These are phyloP conservation scores for Coronaproctus castanopsis DNA, from an alignment of 2,888 invertebrate species.

Conservation along the genomic window DNA sequence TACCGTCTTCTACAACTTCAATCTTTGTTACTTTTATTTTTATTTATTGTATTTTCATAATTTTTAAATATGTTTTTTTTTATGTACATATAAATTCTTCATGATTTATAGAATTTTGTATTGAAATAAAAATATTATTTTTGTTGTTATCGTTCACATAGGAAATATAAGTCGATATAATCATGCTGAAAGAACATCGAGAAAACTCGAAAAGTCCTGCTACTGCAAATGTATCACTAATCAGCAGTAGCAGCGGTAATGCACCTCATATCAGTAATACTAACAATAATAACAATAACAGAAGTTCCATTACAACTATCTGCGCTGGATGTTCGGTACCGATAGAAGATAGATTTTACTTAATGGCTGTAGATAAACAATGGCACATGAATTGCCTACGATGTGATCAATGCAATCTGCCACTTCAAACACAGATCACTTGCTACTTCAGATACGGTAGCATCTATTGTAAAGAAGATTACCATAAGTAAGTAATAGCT, in stretches of 20 bases:
- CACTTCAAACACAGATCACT: slow-evolving; percentile 65
- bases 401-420: slow-evolving; percentile 66
- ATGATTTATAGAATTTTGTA: too few species aligned
- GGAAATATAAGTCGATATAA: too few species aligned
- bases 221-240: slow-evolving; percentile 9
- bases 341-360: slow-evolving; percentile 44
- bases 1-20: too few species aligned
- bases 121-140: too few species aligned
- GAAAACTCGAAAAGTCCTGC: slow-evolving; percentile 9
- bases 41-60: too few species aligned
- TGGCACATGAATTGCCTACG: slow-evolving; percentile 73
- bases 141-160: too few species aligned
- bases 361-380: slow-evolving; percentile 67
- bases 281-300: too few species aligned
- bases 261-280: too few species aligned
- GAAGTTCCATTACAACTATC: too few species aligned
- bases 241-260: slow-evolving; percentile 2
- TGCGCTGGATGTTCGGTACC: slow-evolving; percentile 42
- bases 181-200: slow-evolving; percentile 9
- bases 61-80: too few species aligned
- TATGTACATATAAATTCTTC: too few species aligned
- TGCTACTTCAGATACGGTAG: slow-evolving; percentile 76
- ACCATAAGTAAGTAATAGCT: slow-evolving; percentile 53
- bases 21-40: too few species aligned
- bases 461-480: slow-evolving; percentile 87